These are phyloP conservation scores for Drosophila yakuba DNA, from an alignment of 1,140 invertebrate species.

Conservation along the genomic window DNA sequence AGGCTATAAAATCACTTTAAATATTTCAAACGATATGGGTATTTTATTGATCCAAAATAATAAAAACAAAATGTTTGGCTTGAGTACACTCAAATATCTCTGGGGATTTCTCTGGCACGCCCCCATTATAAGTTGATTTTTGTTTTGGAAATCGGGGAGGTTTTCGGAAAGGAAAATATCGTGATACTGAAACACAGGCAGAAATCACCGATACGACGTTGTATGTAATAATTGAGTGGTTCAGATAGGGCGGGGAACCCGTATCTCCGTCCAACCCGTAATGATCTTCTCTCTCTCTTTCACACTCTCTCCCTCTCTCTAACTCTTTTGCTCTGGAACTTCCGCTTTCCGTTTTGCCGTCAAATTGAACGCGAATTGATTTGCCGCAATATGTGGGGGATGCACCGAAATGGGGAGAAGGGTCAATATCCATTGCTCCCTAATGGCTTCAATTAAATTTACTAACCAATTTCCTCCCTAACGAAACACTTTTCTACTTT, in stretches of 20 bases:
- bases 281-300: neutral
- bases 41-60: slow-evolving; percentile 16
- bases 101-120: slow-evolving; percentile 14
- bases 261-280: slow-evolving; percentile 22
- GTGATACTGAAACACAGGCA: neutral
- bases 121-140: slow-evolving; percentile 16
- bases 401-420: neutral
- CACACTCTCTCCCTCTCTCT: neutral
- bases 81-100: slow-evolving; percentile 31
- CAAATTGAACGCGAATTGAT: slow-evolving; percentile 65
- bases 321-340: slow-evolving; percentile 18
- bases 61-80: slow-evolving; percentile 4
- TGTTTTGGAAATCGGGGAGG: slow-evolving; percentile 2
- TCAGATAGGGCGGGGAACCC: slow-evolving; percentile 15
- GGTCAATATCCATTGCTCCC: neutral
- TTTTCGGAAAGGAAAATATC: neutral
- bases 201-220: slow-evolving; percentile 49
- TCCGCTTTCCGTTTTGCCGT: slow-evolving; percentile 36
- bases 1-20: neutral
- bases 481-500: neutral
- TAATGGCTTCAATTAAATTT: slow-evolving; percentile 65
- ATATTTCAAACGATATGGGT: slow-evolving; percentile 7
- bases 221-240: slow-evolving; percentile 60
- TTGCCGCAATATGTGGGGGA: slow-evolving; percentile 34
- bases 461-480: slow-evolving; percentile 28